Evolutionary conservation across 2,113 vertebrate genomes (phyloP).

Genomic region (Tyto alba): DNA sequence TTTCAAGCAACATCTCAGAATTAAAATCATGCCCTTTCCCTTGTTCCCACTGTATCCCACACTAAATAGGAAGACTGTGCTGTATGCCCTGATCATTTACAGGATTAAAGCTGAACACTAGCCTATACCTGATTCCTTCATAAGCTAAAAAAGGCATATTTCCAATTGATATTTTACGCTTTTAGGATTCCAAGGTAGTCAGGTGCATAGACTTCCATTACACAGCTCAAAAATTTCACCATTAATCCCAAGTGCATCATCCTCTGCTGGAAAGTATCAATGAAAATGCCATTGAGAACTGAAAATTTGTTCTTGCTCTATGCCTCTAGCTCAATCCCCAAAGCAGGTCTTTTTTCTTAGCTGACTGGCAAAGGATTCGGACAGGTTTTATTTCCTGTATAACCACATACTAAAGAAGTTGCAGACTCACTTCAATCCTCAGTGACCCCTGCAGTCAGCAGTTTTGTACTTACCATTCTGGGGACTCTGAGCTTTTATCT

Average conservation of each 20-base stretch:
- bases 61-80: neutral
- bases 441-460: neutral
- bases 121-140: neutral
- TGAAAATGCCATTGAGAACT: neutral
- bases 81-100: neutral
- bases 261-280: neutral
- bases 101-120: neutral
- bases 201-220: neutral
- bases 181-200: neutral
- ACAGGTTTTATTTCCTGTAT: neutral
- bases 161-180: neutral
- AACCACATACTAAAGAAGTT: neutral
- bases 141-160: neutral
- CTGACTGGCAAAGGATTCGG: neutral
- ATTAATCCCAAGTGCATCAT: neutral
- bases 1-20: neutral
- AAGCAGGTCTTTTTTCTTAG: neutral
- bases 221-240: neutral
- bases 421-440: neutral
- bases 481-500: constrained; percentile 63
- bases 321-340: neutral
- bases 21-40: neutral
- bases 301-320: neutral
- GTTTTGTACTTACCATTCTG: constrained; percentile 71
- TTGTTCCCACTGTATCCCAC: neutral